Conservation (phyloP, 2,888 invertebrate species). For the Stenchaetothrips biformis region DNA sequence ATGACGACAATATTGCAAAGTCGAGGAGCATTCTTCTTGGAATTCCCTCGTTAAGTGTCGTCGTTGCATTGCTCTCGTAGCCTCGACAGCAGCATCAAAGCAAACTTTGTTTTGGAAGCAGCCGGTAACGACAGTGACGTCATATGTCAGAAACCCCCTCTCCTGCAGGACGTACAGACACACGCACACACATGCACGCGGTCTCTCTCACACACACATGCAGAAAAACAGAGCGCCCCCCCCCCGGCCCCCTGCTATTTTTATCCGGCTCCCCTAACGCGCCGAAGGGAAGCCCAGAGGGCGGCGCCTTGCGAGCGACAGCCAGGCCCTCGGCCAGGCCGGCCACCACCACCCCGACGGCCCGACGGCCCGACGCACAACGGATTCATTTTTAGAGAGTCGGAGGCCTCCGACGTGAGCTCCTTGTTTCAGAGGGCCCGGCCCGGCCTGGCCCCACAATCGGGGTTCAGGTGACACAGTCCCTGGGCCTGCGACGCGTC, state of each 20-base stretch:
- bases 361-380: not conserved
- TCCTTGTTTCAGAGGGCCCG: too few relatives aligned
- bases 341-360: not conserved
- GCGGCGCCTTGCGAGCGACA: not conserved
- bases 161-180: too few relatives aligned
- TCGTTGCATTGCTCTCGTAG: too few relatives aligned
- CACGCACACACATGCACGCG: too few relatives aligned
- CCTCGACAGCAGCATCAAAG: too few relatives aligned
- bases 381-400: not conserved
- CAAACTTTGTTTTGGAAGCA: too few relatives aligned
- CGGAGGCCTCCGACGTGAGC: not conserved
- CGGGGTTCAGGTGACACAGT: too few relatives aligned
- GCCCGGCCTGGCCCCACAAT: too few relatives aligned
- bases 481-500: too few relatives aligned
- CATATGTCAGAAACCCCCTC: not conserved
- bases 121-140: not conserved
- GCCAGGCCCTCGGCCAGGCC: not conserved
- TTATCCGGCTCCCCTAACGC: not conserved
- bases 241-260: not conserved
- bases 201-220: not conserved
- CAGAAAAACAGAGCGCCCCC: not conserved
- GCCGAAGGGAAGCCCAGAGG: not conserved
- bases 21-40: too few relatives aligned
- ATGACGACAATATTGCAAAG: too few relatives aligned
- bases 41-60: too few relatives aligned